Conservation (phyloP, 2,888 invertebrate species). For the Pseudeuparius sepicola region DNA sequence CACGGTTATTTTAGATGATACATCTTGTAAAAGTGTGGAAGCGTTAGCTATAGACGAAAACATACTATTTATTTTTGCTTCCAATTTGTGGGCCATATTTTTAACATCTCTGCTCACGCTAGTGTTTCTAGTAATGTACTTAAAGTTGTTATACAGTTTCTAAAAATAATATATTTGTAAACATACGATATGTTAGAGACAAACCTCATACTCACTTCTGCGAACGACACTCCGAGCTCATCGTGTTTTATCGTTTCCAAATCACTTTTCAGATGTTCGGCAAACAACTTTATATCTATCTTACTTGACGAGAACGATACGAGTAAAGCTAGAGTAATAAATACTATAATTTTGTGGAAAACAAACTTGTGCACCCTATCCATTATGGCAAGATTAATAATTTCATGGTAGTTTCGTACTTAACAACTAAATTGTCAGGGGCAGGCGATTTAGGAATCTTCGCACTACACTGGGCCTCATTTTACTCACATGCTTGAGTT, state of each 20-base stretch:
- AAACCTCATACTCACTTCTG: conserved; percentile 29
- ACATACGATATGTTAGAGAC: background rate
- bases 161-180: conserved; percentile 23
- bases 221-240: conserved; percentile 34
- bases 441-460: too few species aligned
- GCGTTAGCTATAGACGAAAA: conserved; percentile 32
- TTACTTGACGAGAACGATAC: too few species aligned
- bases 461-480: too few species aligned
- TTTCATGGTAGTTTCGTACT: too few species aligned
- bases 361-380: too few species aligned
- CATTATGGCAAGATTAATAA: too few species aligned
- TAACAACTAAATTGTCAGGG: too few species aligned
- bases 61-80: conserved; percentile 32
- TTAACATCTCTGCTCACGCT: conserved; percentile 31
- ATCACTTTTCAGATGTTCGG: too few species aligned
- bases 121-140: conserved; percentile 29
- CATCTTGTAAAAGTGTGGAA: conserved; percentile 29
- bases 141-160: conserved; percentile 35
- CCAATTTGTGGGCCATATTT: conserved; percentile 32
- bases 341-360: too few species aligned
- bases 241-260: conserved; percentile 32
- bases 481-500: too few species aligned
- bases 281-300: too few species aligned
- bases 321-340: too few species aligned
- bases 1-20: conserved; percentile 21